Conservation (phyloP, 2,797 vertebrate species). For the Oryzias dopingdopingensis region DNA sequence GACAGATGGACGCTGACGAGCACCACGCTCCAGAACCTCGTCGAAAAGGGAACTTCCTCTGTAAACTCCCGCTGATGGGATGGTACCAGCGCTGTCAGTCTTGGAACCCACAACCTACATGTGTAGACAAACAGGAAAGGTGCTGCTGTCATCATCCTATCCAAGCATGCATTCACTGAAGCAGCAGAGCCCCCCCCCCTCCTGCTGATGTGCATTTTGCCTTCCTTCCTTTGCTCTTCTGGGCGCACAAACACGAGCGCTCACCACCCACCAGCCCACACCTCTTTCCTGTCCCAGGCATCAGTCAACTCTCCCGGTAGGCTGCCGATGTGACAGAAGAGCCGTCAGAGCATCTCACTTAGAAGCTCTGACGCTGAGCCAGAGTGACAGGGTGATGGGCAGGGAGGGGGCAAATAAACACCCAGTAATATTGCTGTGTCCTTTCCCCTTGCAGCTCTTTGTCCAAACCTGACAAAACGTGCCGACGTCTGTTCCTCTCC, state of each 20-base stretch:
- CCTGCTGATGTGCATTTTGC: conserved; percentile 1
- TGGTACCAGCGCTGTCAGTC: conserved; percentile 18
- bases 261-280: conserved; percentile 28
- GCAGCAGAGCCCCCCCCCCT: background rate
- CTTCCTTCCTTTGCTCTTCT: conserved; percentile 23
- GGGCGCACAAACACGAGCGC: conserved; percentile 3
- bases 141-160: conserved; percentile 31
- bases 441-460: conserved; percentile 57
- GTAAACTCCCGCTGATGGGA: conserved; percentile 8
- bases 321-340: conserved; percentile 53
- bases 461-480: conserved; percentile 42
- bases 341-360: conserved; percentile 56
- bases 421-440: conserved; percentile 64
- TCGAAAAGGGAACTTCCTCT: background rate
- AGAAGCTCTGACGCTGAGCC: conserved; percentile 58
- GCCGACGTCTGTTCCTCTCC: conserved; percentile 39
- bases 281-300: conserved; percentile 48
- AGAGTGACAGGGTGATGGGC: conserved; percentile 62
- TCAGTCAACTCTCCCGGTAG: conserved; percentile 50
- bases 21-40: background rate
- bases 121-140: conserved; percentile 45
- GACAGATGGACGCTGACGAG: conserved; percentile 16
- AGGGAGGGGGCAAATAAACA: conserved; percentile 63
- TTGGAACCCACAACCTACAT: conserved; percentile 25
- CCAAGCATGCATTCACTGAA: conserved; percentile 13